Evolutionary conservation across 2,888 invertebrate genomes (phyloP).

Genomic region (Eustalomyia histrio): DNA sequence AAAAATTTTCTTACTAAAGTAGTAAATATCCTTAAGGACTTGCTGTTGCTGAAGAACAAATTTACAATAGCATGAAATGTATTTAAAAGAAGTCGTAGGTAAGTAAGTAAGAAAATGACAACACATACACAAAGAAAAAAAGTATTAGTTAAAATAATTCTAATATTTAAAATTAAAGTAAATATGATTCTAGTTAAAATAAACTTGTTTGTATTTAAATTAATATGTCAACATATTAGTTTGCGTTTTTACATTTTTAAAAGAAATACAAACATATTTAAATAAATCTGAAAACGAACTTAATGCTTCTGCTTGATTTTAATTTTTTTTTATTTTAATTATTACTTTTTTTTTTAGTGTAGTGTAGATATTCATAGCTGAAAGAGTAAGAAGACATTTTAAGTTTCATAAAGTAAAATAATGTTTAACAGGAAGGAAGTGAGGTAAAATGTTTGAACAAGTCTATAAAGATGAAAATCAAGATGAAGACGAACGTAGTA

Average conservation of each 20-base stretch:
- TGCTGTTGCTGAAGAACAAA: constrained; percentile 4
- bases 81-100: constrained; percentile 72
- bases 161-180: no score
- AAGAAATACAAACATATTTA: no score
- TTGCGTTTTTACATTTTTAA: no score
- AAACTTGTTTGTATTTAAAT: no score
- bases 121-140: neutral
- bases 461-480: constrained; percentile 43
- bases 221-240: no score
- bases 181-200: no score
- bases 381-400: constrained; percentile 17
- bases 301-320: no score
- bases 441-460: constrained; percentile 67
- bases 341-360: no score
- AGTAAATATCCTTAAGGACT: constrained; percentile 77
- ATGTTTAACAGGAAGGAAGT: constrained; percentile 53
- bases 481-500: constrained; percentile 33
- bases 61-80: constrained; percentile 73
- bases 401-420: constrained; percentile 29
- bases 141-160: no score
- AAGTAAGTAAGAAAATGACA: constrained; percentile 33
- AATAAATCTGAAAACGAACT: no score
- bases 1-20: constrained; percentile 72
- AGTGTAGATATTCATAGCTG: neutral
- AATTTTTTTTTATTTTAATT: no score